Base-by-base conservation (phyloP, 2,113 vertebrate genomes). In the Tupaia chinensis region DNA sequence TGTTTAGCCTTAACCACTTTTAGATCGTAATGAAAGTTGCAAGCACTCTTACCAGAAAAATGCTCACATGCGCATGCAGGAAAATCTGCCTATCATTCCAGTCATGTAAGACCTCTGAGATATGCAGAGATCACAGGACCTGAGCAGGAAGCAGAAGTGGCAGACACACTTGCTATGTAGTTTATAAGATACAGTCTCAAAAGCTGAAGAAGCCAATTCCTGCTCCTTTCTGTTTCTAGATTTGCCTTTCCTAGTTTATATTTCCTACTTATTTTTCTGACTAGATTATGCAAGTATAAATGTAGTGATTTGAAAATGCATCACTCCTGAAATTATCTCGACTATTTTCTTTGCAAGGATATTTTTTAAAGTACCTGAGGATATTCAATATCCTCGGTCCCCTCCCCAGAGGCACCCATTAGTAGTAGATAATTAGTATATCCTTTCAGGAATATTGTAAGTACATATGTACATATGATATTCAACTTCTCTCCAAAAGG, bases 371-470 rank as follows among this genome's bases (percentile, higher is more conserved):
- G 56, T 91, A 79, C 56, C 63, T 80, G 56, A 74, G 13, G 32
- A 23, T 61, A 74, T 56, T 89, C 29, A 89, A 1, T 73, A 32
- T 68, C 2, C 69, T 27, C 17, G 65, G 61, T 53, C 19, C 79
- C 23, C 74, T 86, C 76, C 60, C 61, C 34, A 8, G 29, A 68
- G 22, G 13, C 23, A 92, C 10, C 10, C 10, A 34, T 25, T 76
- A 60, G 54, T 61, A 70, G 44, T 56, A 65, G 10, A 74, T 66
- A 44, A 44, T 23, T 58, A 58, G 63, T 58, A 8, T 77, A 34
- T 77, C 17, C 34, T 69, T 83, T 92, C 27, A 70, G 74, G 16
- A 76, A 77, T 77, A 77, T 89, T 86, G 29, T 81, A 76, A 89
- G 61, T 11, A 68, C 54, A 54, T 22, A 80, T 70, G 25, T n/a